These are phyloP conservation scores for Hucho hucho DNA, from an alignment of 2,113 vertebrate species.

Conservation along the genomic window DNA sequence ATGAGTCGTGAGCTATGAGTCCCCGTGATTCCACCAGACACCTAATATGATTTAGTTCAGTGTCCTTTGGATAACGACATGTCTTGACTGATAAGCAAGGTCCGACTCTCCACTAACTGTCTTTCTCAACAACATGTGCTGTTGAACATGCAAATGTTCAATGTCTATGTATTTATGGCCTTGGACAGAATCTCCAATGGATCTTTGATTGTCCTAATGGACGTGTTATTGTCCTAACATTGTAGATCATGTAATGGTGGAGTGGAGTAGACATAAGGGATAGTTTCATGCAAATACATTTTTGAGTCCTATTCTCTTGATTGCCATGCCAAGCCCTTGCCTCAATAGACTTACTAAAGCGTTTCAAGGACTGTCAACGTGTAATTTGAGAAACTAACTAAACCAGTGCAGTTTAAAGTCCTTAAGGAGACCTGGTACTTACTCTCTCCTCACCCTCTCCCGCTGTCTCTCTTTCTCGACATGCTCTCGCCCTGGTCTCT, in stretches of 20 bases:
- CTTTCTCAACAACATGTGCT: no score
- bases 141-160: no score
- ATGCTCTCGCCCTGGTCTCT: constrained; percentile 47
- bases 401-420: constrained; percentile 43
- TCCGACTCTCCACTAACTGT: constrained; percentile 18
- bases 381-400: constrained; percentile 35
- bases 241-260: no score
- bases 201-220: no score
- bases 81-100: constrained; percentile 26
- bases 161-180: no score
- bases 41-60: constrained; percentile 29
- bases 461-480: constrained; percentile 38
- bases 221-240: no score
- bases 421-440: constrained; percentile 46
- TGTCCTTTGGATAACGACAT: constrained; percentile 46
- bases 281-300: no score
- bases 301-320: no score
- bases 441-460: constrained; percentile 1
- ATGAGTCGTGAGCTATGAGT: constrained; percentile 38
- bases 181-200: no score
- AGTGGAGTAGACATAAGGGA: no score
- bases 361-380: constrained; percentile 38
- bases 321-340: constrained; percentile 32
- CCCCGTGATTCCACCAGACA: constrained; percentile 45
- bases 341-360: constrained; percentile 16